Conservation (phyloP, 2,797 vertebrate genomes). For the Diglossa cyanea region DNA sequence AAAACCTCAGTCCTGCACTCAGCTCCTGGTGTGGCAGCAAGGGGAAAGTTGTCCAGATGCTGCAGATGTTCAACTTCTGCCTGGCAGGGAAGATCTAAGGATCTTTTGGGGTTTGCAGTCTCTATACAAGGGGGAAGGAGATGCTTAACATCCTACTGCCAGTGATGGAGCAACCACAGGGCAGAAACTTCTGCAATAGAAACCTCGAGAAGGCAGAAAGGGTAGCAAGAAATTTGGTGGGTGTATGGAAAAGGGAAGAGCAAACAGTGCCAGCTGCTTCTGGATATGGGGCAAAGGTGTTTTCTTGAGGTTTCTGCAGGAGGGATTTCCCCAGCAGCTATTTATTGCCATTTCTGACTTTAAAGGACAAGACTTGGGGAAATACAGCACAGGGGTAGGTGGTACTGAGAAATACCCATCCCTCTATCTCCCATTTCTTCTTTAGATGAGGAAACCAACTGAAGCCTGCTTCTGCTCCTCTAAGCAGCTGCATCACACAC, state of each 20-base stretch:
- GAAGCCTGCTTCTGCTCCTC: not conserved
- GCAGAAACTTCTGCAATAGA: not conserved
- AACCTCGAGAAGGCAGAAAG: not conserved
- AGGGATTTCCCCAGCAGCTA: not conserved
- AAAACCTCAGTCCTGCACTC: not conserved
- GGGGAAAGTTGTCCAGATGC: too few relatives aligned
- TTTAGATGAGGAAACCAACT: not conserved
- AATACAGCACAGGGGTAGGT: not conserved
- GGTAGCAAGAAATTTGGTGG: not conserved
- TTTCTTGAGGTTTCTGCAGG: not conserved
- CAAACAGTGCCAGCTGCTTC: not conserved
- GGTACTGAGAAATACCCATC: not conserved
- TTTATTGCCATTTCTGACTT: not conserved
- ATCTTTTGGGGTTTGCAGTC: not conserved
- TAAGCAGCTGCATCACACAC: not conserved
- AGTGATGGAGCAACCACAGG: fast-evolving
- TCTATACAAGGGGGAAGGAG: not conserved
- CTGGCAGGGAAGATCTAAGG: not conserved
- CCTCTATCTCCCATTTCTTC: not conserved
- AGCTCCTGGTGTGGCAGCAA: not conserved
- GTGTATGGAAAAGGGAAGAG: not conserved
- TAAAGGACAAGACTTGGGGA: not conserved
- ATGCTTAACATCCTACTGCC: not conserved
- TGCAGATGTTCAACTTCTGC: fast-evolving
- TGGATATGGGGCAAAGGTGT: not conserved